Evolutionary conservation across 2,888 invertebrate genomes (phyloP), one percentile per base, ranked within the genome.

Genomic region (Agrochola lychnidis): DNA sequence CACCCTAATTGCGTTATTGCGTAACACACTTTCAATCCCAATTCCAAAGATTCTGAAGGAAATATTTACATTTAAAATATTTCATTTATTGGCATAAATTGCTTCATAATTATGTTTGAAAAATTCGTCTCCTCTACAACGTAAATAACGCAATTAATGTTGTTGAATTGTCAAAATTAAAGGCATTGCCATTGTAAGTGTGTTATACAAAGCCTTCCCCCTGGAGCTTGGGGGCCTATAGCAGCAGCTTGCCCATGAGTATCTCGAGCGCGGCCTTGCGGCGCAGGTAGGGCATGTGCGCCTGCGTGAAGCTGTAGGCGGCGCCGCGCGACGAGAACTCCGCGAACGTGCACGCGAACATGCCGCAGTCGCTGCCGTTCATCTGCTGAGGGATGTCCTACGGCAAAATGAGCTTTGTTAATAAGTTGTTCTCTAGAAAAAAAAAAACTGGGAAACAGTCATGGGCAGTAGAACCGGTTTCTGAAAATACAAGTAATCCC

Each of bases 351-450:
- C 99, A 99, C 40, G 99, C 97, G 94, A 99, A 99, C 96, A 99
- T 98, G 12, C 99, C 99, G 94, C 99, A 99, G 95, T 99, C 99
- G 92, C 98, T 98, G 74, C 99, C 99, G 95, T 99, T 99, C 98
- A 98, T 98, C 93, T 99, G 99, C 88, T 98, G 98, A 0, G 99
- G 99, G 89, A 99, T 99, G 91, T 99, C 98, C 45, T 12, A 12
- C 40, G 30, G 14, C 10, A 76, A 30, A 45, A 51, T 45, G 7
- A 70, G 4, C 30, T 59, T 42, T 40, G 12, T 74, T 51, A 7
- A 45, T 30, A 30, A 30, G 1, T 3, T 42, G 4, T 16, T 30
- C 42, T 45, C 0, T 42, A 30, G 30, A 57, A 73, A 72, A 56
- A 72, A 56, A 42, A n/a, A 22, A 30, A n/a, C 30, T 19, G 16